phyloP scores from a whole-genome alignment of 2,113 vertebrate species.

The Sigmodon hispidus region DNA sequence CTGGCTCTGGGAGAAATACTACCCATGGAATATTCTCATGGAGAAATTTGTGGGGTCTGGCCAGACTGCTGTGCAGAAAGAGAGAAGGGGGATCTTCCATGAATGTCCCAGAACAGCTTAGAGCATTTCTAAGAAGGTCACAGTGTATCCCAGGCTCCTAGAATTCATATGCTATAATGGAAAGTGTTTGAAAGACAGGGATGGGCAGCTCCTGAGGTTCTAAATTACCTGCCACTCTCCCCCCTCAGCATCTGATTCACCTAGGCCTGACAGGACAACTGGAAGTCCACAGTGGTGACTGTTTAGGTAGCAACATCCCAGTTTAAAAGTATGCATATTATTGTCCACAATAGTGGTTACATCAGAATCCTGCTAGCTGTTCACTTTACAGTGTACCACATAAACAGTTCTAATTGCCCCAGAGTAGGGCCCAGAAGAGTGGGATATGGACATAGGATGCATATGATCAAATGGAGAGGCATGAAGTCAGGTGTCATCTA shows the following conservation, averaged over 20 bases:
- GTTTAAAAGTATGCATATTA: not conserved
- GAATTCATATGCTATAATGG: too few relatives aligned
- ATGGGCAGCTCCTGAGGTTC: not conserved
- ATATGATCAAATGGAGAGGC: not conserved
- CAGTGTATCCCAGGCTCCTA: fast-evolving
- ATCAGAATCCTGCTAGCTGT: fast-evolving
- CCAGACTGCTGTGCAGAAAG: not conserved
- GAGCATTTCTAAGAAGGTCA: not conserved
- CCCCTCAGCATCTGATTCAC: not conserved
- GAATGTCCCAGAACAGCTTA: not conserved
- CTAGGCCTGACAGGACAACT: not conserved
- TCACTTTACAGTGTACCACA: fast-evolving
- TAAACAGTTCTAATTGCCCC: not conserved
- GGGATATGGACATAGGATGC: not conserved
- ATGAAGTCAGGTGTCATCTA: not conserved
- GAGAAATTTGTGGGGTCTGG: not conserved
- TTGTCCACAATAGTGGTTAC: not conserved
- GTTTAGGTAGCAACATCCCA: not conserved
- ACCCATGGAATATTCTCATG: fast-evolving
- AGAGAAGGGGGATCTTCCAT: not conserved
- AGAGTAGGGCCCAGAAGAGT: not conserved
- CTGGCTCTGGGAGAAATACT: not conserved
- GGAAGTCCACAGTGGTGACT: not conserved
- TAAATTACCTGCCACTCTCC: not conserved
- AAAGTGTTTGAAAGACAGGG: not conserved